Evolutionary conservation across 2,113 vertebrate species (phyloP).

Genomic region (Porphyrio hochstetteri): DNA sequence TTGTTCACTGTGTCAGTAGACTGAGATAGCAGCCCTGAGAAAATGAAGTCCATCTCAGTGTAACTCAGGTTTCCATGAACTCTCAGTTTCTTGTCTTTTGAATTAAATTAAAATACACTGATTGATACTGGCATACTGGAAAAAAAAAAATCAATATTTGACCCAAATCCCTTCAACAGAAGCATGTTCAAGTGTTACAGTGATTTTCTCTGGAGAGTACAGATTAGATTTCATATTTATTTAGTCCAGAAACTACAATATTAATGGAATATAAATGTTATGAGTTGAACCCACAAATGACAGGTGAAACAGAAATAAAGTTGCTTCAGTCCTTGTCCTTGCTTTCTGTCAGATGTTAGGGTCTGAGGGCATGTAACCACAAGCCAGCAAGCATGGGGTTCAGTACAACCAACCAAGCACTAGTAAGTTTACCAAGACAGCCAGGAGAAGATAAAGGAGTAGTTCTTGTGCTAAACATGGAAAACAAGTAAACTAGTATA

Average conservation of each 20-base stretch:
- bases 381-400: neutral
- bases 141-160: conserved; percentile 40
- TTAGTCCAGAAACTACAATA: neutral
- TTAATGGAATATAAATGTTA: conserved; percentile 12
- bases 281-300: neutral
- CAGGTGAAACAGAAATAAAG: neutral
- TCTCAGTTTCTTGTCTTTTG: neutral
- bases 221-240: conserved; percentile 38
- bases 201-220: conserved; percentile 2
- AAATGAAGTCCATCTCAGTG: neutral
- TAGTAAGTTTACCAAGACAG: neutral
- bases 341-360: neutral
- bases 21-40: neutral
- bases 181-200: conserved; percentile 9
- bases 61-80: neutral
- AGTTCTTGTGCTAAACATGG: neutral
- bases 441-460: neutral
- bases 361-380: neutral
- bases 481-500: neutral
- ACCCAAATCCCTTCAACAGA: conserved; percentile 4
- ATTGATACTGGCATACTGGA: conserved; percentile 26
- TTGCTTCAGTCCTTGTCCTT: neutral
- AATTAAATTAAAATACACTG: conserved; percentile 55
- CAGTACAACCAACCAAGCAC: neutral
- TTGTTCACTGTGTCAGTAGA: neutral